Conservation (phyloP, 2,797 vertebrate species). For the Leptodactylus fallax region DNA sequence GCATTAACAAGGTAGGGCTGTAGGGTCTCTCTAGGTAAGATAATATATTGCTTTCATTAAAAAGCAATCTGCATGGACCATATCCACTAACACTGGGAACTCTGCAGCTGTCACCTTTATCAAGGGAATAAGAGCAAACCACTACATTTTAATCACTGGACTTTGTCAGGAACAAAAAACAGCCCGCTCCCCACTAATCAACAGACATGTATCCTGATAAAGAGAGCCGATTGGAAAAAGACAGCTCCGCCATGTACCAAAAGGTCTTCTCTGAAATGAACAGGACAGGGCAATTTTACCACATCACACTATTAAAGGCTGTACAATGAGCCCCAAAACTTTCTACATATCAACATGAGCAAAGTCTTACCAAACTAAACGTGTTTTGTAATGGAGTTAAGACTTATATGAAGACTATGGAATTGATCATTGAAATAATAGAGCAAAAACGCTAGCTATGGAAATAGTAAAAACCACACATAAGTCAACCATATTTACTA, state of each 20-base stretch:
- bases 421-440: no score
- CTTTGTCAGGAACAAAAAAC: conserved; percentile 88
- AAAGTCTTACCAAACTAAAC: not conserved
- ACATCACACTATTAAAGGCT: conserved; percentile 78
- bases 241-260: conserved; percentile 74
- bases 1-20: conserved; percentile 83
- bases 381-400: not conserved
- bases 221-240: conserved; percentile 77
- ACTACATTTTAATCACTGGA: conserved; percentile 89
- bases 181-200: conserved; percentile 87
- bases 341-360: conserved; percentile 66
- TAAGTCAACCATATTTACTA: no score
- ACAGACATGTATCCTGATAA: conserved; percentile 88
- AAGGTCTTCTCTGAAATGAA: conserved; percentile 77
- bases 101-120: conserved; percentile 86
- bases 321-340: conserved; percentile 70
- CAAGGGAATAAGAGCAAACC: conserved; percentile 82
- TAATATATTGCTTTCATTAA: conserved; percentile 89
- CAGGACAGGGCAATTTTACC: conserved; percentile 78
- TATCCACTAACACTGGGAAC: conserved; percentile 84
- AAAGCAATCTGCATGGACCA: conserved; percentile 87
- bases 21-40: conserved; percentile 83
- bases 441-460: no score
- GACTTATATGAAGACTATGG: not conserved
- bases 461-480: no score